These are phyloP conservation scores for Cydia pomonella DNA, from an alignment of 1,140 invertebrate species.

Conservation along the genomic window DNA sequence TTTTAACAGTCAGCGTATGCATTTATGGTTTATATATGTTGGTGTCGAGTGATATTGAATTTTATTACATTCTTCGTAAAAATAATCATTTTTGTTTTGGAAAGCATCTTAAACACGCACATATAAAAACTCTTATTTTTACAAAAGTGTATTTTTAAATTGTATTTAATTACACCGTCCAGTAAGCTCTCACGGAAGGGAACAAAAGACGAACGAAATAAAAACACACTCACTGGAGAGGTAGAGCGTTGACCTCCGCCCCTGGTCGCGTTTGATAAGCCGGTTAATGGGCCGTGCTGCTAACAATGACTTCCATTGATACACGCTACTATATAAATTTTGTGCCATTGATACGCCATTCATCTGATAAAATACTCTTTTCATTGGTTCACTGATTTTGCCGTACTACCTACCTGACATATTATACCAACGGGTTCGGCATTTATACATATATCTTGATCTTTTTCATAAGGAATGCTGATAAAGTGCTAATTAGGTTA, in stretches of 20 bases:
- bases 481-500: no score
- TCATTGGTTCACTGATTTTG: slow-evolving; percentile 28
- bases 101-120: no score
- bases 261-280: slow-evolving; percentile 29
- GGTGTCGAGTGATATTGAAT: no score
- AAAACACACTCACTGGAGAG: slow-evolving; percentile 11
- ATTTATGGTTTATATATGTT: no score
- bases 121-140: no score
- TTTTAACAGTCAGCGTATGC: no score
- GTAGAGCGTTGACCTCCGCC: slow-evolving; percentile 28
- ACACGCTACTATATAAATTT: slow-evolving; percentile 30
- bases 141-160: not conserved
- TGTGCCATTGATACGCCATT: slow-evolving; percentile 29
- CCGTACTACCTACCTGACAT: not conserved
- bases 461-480: no score
- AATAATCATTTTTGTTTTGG: no score
- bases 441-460: no score
- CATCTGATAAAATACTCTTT: slow-evolving; percentile 23
- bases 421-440: not conserved
- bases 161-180: slow-evolving; percentile 5
- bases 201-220: slow-evolving; percentile 31
- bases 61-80: no score
- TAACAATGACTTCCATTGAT: slow-evolving; percentile 31
- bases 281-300: slow-evolving; percentile 30
- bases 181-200: slow-evolving; percentile 20